Evolutionary conservation across 2,888 invertebrate species (phyloP).

Genomic region (Toxonevra muliebris): DNA sequence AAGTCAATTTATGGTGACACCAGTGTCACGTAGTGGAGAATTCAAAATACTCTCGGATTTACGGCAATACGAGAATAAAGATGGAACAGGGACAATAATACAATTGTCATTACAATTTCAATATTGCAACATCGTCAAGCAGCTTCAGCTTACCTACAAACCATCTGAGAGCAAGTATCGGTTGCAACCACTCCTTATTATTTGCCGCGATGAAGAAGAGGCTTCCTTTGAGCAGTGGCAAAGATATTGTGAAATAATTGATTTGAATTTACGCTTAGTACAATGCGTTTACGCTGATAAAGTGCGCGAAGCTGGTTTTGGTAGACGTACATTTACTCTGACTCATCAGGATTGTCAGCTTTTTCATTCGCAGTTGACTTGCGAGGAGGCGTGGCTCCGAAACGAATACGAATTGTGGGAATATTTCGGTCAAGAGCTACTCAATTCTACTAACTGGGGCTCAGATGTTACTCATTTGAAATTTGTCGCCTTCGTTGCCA

Average conservation of each 20-base stretch:
- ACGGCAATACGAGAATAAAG: neutral
- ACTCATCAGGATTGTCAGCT: conserved; percentile 75
- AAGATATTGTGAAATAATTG: conserved; percentile 80
- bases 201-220: conserved; percentile 79
- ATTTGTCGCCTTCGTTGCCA: conserved; percentile 89
- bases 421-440: conserved; percentile 84
- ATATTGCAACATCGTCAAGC: conserved; percentile 32
- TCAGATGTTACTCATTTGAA: conserved; percentile 70
- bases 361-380: conserved; percentile 77
- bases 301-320: conserved; percentile 78
- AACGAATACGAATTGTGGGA: conserved; percentile 83
- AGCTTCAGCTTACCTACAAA: conserved; percentile 43
- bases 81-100: neutral
- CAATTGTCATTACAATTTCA: conserved; percentile 22
- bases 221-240: conserved; percentile 55
- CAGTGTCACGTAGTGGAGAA: conserved; percentile 47
- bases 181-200: conserved; percentile 79
- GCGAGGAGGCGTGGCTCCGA: conserved; percentile 76
- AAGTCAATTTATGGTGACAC: conserved; percentile 35
- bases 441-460: conserved; percentile 69
- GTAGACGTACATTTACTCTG: conserved; percentile 77
- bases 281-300: conserved; percentile 91
- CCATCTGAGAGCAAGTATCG: conserved; percentile 42
- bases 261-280: conserved; percentile 79
- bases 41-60: conserved; percentile 59